Percentiles rank a stretch among this genome's conserved stretches.
Conservation (phyloP, 2,888 invertebrate species). For the Sminthurinus aureus region DNA sequence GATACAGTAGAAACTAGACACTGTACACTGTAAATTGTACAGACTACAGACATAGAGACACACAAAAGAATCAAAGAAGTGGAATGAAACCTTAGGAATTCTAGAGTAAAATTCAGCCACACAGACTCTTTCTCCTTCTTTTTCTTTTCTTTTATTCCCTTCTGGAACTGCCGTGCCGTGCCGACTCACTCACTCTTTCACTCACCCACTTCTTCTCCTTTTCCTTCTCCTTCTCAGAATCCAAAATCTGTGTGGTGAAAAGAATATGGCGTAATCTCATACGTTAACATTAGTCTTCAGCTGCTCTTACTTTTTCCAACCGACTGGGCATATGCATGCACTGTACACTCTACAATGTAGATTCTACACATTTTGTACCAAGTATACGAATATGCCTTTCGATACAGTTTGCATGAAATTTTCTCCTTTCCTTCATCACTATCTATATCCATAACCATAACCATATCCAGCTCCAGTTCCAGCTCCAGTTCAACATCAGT, state of each 20-base stretch:
- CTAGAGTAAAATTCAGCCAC: background rate
- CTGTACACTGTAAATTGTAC: background rate
- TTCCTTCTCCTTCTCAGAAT: background rate
- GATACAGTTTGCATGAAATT: too few species aligned
- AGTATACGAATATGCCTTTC: too few species aligned
- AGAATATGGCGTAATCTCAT: background rate
- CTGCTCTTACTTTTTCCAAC: background rate
- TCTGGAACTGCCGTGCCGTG: too few species aligned
- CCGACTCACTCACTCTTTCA: too few species aligned
- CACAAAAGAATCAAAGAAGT: background rate
- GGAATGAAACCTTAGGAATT: background rate
- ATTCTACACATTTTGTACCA: too few species aligned
- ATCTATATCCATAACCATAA: background rate
- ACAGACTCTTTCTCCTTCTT: background rate
- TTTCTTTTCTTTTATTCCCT: background rate
- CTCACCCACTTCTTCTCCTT: background rate
- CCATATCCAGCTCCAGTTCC: too few species aligned
- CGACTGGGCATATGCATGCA: background rate
- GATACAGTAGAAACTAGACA: too few species aligned
- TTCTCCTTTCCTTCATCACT: background rate
- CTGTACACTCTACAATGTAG: too few species aligned
- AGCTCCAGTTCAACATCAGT: too few species aligned
- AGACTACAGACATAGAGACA: too few species aligned
- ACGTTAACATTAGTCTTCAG: background rate
- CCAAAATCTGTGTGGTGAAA: background rate